Percentiles rank a stretch among this genome's conserved stretches.
Evolutionary conservation across 1,140 invertebrate species (phyloP).

Genomic region (Portunus trituberculatus): DNA sequence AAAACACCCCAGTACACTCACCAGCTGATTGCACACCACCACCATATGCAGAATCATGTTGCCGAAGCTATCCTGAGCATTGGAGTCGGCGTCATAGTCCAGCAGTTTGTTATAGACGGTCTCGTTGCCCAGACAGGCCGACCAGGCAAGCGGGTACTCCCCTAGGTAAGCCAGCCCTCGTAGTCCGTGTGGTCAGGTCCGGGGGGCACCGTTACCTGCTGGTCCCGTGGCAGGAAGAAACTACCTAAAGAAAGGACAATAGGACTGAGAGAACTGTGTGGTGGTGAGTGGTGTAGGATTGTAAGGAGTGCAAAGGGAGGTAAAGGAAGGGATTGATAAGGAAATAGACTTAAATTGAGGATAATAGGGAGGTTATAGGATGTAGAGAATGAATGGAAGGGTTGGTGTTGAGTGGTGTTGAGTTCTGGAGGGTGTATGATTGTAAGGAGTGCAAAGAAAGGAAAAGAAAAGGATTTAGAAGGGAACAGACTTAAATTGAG

Average conservation of each 20-base stretch:
- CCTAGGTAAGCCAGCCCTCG: constrained; percentile 97
- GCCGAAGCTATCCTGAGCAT: constrained; percentile 93
- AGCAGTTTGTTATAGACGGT: constrained; percentile 98
- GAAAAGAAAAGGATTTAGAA: neutral
- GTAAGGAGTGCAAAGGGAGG: neutral
- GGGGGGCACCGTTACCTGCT: constrained; percentile 87
- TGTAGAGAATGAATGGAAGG: neutral
- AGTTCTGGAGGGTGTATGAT: too few species aligned
- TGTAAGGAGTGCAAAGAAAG: neutral
- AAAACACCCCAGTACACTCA: constrained; percentile 79
- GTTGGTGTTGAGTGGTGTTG: too few species aligned
- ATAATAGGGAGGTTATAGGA: too few species aligned
- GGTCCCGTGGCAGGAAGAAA: constrained; percentile 95
- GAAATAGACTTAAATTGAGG: too few species aligned
- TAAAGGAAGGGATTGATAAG: neutral
- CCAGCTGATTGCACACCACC: constrained; percentile 97
- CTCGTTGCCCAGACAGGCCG: constrained; percentile 97
- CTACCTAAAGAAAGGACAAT: constrained; percentile 83
- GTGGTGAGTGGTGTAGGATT: too few species aligned
- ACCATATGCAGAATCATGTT: constrained; percentile 99
- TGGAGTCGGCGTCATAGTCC: constrained; percentile 94
- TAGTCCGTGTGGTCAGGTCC: constrained; percentile 90
- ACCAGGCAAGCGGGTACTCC: constrained; percentile 97
- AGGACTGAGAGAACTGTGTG: neutral
- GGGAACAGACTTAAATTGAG: too few species aligned